These are phyloP conservation scores for Solen grandis DNA, from an alignment of 1,140 invertebrate genomes.

Conservation along the genomic window DNA sequence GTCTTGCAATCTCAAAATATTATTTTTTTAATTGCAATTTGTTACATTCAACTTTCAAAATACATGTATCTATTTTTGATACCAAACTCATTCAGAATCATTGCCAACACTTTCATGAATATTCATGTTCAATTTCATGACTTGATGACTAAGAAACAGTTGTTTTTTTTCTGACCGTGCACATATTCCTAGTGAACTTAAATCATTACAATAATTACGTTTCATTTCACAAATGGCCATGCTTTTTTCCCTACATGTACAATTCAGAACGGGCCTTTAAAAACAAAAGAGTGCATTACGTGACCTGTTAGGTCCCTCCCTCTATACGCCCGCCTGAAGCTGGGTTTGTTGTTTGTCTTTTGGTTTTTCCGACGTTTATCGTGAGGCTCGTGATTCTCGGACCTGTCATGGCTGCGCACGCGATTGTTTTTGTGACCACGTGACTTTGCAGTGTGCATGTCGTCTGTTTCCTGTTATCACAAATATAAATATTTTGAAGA, in stretches of 20 bases:
- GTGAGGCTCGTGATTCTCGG: background rate
- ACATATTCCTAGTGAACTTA: background rate
- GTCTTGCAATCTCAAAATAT: too few species aligned
- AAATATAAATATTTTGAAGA: too few species aligned
- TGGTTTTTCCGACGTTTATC: constrained; percentile 6
- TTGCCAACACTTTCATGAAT: too few species aligned
- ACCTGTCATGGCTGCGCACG: background rate
- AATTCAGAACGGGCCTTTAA: background rate
- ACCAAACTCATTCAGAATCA: too few species aligned
- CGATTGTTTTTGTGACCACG: too few species aligned
- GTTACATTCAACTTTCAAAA: too few species aligned
- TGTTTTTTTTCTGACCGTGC: background rate
- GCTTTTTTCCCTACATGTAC: background rate
- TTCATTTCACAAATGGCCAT: background rate
- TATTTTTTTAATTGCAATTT: too few species aligned
- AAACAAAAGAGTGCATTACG: background rate
- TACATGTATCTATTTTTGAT: too few species aligned
- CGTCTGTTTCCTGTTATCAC: too few species aligned
- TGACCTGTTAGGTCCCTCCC: constrained; percentile 8
- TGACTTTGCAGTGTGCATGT: too few species aligned
- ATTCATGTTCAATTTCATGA: background rate
- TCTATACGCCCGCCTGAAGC: constrained; percentile 16
- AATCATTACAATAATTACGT: background rate
- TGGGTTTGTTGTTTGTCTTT: constrained; percentile 9
- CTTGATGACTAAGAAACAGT: background rate